Base-by-base conservation (phyloP, 2,797 vertebrate species). In the Luscinia luscinia region DNA sequence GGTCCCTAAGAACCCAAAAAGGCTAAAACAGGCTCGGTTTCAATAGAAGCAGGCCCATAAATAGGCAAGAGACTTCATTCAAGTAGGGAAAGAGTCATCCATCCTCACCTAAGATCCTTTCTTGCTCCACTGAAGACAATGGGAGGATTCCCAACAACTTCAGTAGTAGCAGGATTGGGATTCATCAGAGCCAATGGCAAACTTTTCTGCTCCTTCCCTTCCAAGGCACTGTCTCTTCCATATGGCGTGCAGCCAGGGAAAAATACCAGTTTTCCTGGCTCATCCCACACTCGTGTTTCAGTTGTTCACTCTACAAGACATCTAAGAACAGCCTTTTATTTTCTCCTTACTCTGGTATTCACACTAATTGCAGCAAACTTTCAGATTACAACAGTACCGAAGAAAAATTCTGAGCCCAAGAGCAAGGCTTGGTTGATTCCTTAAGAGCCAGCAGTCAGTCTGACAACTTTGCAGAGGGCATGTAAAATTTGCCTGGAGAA, bases 21-120 rank as follows among this genome's bases (percentile, higher is more conserved):
- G 94, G 96, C 95, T 94, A 95, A 96, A 95, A 91, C 93, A 96
- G 96, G 95, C 95, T 96, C 91, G 85, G 96, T 96, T 97, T 97
- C 96, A 97, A 96, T 79, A 96, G 96, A 95, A 96, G 95, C 95
- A 95, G 95, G 94, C 95, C 95, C 81, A 96, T 96, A 96, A 94
- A 94, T 94, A 96, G 90, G 95, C 89, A 96, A 95, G 92, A 97
- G 89, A 97, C 93, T 95, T 95, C 94, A 96, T 96, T 97, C 95
- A 97, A 95, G 95, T 94, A 96, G 87, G 94, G 95, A 95, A 95
- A 93, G 92, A 96, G 95, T 94, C 89, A 95, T 84, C 87, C 94
- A 93, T 93, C 80, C 95, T 97, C 94, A 97, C 89, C 73, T 90
- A 94, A 95, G 85, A 94, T 94, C 89, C 95, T 93, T 88, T 89